Conservation (phyloP, 2,888 invertebrate genomes). For the Dugesia japonica region DNA sequence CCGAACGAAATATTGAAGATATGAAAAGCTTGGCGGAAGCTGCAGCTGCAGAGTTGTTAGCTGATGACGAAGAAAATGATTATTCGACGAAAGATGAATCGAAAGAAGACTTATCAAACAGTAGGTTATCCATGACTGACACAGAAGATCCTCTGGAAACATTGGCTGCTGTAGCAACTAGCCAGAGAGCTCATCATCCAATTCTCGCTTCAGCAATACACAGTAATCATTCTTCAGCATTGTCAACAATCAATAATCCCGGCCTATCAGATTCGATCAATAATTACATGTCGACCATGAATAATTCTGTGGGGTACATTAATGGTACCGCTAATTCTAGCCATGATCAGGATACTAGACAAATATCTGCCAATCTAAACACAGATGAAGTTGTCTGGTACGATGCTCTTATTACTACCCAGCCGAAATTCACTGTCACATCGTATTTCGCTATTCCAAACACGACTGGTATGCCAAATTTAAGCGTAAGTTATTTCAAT, state of each 20-base stretch:
- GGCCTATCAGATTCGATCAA: background rate
- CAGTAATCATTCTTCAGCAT: background rate
- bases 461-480: background rate
- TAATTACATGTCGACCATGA: background rate
- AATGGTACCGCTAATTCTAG: background rate
- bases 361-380: background rate
- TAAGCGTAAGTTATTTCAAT: background rate
- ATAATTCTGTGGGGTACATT: background rate
- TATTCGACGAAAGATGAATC: conserved; percentile 37
- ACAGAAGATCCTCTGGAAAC: conserved; percentile 56
- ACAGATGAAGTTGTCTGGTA: conserved; percentile 4
- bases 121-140: conserved; percentile 32
- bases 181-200: background rate
- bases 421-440: conserved; percentile 7
- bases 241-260: background rate
- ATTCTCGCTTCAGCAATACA: background rate
- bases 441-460: background rate
- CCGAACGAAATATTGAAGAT: conserved; percentile 21
- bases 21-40: conserved; percentile 17
- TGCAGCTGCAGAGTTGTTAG: background rate
- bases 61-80: conserved; percentile 33
- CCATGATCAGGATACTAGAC: background rate
- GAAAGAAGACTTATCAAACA: background rate
- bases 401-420: background rate
- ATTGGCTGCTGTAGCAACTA: conserved; percentile 57